phyloP scores from a whole-genome alignment of 2,888 invertebrate species.

The Rhingia campestris region DNA sequence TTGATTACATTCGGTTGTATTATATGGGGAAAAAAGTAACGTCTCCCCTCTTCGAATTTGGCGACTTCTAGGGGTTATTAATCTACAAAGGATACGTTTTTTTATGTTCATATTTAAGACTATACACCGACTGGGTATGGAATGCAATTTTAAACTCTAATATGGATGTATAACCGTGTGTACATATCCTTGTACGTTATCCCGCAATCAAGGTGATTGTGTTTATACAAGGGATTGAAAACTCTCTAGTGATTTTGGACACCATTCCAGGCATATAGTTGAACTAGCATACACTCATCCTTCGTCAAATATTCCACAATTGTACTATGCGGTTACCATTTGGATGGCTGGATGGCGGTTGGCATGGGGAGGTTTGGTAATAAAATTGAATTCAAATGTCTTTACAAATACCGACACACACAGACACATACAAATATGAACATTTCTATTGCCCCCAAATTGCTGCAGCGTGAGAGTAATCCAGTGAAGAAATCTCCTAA shows the following conservation, averaged over 20 bases:
- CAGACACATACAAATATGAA: constrained; percentile 4
- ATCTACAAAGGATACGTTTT: constrained; percentile 1
- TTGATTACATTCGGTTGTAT: constrained; percentile 50
- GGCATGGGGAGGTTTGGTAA: constrained; percentile 21
- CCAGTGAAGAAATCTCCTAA: neutral
- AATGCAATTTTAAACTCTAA: neutral
- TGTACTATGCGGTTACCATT: constrained; percentile 64
- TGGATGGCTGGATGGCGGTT: constrained; percentile 7
- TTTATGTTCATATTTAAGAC: neutral
- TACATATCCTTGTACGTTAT: constrained; percentile 53
- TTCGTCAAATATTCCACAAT: constrained; percentile 39
- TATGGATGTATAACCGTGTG: neutral
- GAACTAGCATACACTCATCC: constrained; percentile 11
- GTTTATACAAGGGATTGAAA: constrained; percentile 73
- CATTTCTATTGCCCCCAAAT: neutral
- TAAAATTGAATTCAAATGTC: constrained; percentile 67
- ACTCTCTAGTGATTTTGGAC: constrained; percentile 65
- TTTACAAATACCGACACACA: constrained; percentile 20
- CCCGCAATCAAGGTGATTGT: constrained; percentile 75
- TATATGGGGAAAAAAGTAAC: constrained; percentile 27
- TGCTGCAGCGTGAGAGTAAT: neutral
- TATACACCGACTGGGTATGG: too few species aligned
- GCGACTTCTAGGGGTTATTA: constrained; percentile 44
- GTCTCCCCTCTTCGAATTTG: constrained; percentile 37
- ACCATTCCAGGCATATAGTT: constrained; percentile 5